Percentiles rank a stretch among this genome's conserved stretches.
These are phyloP conservation scores for Agapornis roseicollis DNA, from an alignment of 2,113 vertebrate species.

Conservation along the genomic window DNA sequence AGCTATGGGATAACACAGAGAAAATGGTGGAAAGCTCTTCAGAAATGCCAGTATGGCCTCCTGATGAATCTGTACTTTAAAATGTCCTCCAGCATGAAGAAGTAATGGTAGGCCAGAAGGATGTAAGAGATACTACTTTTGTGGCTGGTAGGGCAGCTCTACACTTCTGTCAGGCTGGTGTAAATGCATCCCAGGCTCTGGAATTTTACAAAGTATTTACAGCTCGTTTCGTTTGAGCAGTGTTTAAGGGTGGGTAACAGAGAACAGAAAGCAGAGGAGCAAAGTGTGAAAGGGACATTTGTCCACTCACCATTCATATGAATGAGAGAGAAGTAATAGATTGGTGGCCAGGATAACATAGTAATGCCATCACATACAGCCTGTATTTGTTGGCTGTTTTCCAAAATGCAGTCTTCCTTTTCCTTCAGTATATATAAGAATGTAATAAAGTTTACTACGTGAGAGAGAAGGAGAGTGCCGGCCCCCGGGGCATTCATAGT, in stretches of 20 bases:
- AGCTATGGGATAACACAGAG: background rate
- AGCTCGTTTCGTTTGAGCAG: accelerated
- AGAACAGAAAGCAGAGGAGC: background rate
- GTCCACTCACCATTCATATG: background rate
- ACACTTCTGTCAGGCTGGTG: accelerated
- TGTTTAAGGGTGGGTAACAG: background rate
- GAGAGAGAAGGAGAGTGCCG: background rate
- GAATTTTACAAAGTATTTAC: background rate
- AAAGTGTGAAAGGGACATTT: background rate
- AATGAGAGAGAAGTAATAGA: background rate
- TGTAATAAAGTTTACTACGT: background rate
- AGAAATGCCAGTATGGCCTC: background rate
- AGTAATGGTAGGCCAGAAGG: too few species aligned
- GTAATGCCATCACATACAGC: background rate
- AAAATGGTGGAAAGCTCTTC: background rate
- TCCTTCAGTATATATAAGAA: background rate
- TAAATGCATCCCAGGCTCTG: background rate
- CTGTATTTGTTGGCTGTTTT: background rate
- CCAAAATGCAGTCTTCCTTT: background rate
- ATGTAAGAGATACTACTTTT: background rate
- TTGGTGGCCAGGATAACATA: background rate
- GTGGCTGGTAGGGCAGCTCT: background rate
- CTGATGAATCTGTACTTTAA: background rate
- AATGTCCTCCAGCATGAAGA: background rate
- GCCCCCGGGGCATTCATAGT: background rate